Evolutionary conservation across 2,113 vertebrate species (phyloP), one percentile per base, ranked within the genome.

Genomic region (Origma solitaria): DNA sequence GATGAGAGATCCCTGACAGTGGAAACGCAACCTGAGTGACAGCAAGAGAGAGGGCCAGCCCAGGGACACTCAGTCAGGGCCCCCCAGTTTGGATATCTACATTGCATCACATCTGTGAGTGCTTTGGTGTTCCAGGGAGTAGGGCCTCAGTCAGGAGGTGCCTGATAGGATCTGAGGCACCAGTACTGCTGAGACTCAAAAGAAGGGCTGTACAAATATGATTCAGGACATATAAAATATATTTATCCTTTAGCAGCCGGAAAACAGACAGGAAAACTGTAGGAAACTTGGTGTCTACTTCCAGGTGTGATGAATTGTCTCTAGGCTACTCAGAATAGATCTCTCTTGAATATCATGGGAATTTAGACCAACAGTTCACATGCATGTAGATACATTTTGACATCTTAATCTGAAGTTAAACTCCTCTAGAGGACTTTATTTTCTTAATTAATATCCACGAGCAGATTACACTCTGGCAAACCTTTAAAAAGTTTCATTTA

Each of bases 71-170:
- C 68, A 50, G 53, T 5, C 42, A 40, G 71, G 38, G 35, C 22
- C 45, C 2, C 3, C 37, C 31, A 21, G 6, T 60, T 72, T 35
- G 28, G 38, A 7, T 8, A 23, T 6, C 44, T 37, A 4, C 17
- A 2, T 0, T n/a, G 6, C 45, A 21, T 5, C 69, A 20, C 8
- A 15, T 10, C 11, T 5, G 6, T 0, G 3, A 14, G 6, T 23
- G 11, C 17, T 33, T 40, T 18, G 10, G 33, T 38, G 27, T 18
- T 80, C 65, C 50, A 56, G 27, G 13, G 18, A 27, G 30, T 0
- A 51, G 23, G 7, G 10, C 8, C 9, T 57, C n/a, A 8, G 31
- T 10, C 50, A 5, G 23, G 11, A 79, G 19, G 8, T 65, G 21
- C 9, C 57, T 45, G 18, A 15, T 3, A 15, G 8, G 44, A 57